These are phyloP conservation scores for Pachymerium ferrugineum DNA, from an alignment of 2,888 invertebrate genomes.

Conservation along the genomic window DNA sequence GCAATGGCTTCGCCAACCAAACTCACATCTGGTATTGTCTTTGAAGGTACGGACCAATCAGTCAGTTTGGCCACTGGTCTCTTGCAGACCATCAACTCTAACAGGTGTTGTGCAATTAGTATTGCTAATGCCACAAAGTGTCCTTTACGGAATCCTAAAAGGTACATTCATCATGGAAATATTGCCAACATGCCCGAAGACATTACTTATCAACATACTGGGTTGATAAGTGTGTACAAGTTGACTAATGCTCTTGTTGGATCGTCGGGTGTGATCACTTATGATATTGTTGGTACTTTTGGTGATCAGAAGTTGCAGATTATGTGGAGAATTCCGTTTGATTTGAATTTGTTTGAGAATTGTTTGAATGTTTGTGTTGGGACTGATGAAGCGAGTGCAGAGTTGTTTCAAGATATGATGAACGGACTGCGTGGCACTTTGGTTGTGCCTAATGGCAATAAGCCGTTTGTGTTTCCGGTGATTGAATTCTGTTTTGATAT, in stretches of 20 bases:
- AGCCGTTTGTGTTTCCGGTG: background rate
- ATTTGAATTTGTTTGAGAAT: constrained; percentile 1
- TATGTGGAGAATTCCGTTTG: background rate
- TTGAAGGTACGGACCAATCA: background rate
- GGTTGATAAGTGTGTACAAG: background rate
- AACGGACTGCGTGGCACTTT: background rate
- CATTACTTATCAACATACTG: background rate
- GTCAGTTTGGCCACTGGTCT: background rate
- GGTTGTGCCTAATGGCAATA: background rate
- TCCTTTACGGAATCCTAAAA: background rate
- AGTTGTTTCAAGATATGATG: background rate
- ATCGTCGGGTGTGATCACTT: background rate
- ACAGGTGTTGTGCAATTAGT: background rate
- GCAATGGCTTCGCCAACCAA: background rate
- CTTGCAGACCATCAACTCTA: background rate
- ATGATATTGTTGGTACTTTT: background rate
- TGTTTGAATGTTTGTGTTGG: background rate
- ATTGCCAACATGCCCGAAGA: background rate
- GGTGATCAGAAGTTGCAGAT: background rate
- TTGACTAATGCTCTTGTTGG: background rate
- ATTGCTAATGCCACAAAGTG: constrained; percentile 6
- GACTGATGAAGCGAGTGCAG: background rate
- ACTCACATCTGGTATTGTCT: background rate
- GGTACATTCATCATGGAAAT: background rate
- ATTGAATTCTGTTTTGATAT: background rate